Base-by-base conservation (phyloP, 2,888 invertebrate species). In the Ischnus inquisitorius region DNA sequence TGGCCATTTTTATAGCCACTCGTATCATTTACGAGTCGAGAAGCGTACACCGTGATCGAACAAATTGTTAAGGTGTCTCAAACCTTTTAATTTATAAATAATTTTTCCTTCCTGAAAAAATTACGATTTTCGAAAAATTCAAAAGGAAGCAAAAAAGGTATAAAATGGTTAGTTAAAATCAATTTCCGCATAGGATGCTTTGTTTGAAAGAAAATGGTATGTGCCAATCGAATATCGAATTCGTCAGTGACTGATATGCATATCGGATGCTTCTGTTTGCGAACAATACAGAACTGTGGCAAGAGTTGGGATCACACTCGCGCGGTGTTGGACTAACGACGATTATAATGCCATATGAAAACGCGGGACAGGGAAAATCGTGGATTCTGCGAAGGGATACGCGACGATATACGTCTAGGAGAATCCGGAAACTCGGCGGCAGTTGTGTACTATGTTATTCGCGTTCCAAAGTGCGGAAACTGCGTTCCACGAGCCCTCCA, bases 311-410 rank as follows among this genome's bases (percentile, higher is more conserved):
- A 34, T 34, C 34, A 34, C 34, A 1, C 4, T 34, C 34, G 34
- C 8, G 34, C 0, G 34, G 43, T 62, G 75, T 62, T 34, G 1
- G 4, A 69, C 43, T 41, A 69, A 72, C 71, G 25, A 28, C 43
- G 25, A 67, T 81, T 69, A 64, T 69, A 69, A 76, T 81, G 75
- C 68, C 69, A 76, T 68, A 80, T 75, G 67, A 69, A 76, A 64
- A 69, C 75, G 60, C 60, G 22, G 54, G 22, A 43, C 8, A 34
- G 34, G 34, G 5, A 34, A 65, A 81, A 76, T 69, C 69, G 16
- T 57, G 51, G 34, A 34, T 34, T 34, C 34, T 6, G 8, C 34
- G 34, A 34, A 34, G 34, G 34, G 34, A 34, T 34, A 34, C 34
- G 34, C 34, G 34, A 34, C 34, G 34, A 54, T 65, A 74, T 46